Conservation (phyloP, 2,888 invertebrate species). For the Tachystola acroxantha region DNA sequence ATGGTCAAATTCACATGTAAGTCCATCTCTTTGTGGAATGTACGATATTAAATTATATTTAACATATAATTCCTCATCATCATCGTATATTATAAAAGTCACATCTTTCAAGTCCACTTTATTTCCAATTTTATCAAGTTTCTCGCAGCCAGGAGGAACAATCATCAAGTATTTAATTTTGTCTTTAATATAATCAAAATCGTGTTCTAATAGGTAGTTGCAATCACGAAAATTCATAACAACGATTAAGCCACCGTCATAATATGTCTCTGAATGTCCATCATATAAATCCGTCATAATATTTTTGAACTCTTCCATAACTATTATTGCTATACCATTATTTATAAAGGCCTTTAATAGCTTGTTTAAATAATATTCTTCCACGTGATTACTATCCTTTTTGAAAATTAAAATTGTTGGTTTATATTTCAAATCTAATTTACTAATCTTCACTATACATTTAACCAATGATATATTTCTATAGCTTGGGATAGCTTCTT, state of each 20-base stretch:
- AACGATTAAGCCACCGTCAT: constrained; percentile 13
- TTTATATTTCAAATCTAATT: background rate
- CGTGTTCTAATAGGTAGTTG: constrained; percentile 18
- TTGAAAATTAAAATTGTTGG: constrained; percentile 15
- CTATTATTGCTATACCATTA: constrained; percentile 18
- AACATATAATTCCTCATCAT: constrained; percentile 15
- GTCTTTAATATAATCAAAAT: too few species aligned
- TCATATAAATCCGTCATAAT: constrained; percentile 6
- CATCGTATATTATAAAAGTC: constrained; percentile 30
- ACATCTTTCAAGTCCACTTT: constrained; percentile 28
- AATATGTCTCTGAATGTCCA: background rate
- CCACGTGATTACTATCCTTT: background rate
- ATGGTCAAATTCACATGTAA: constrained; percentile 28
- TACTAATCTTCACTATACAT: background rate
- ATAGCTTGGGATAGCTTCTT: background rate
- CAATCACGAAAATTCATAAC: constrained; percentile 27
- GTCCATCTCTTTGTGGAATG: constrained; percentile 31
- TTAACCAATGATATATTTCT: background rate
- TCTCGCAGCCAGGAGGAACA: constrained; percentile 5
- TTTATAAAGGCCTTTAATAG: constrained; percentile 17
- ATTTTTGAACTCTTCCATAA: constrained; percentile 11
- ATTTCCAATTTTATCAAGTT: constrained; percentile 21
- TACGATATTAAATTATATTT: constrained; percentile 25
- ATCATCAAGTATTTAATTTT: too few species aligned
- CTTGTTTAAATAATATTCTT: constrained; percentile 15